Conservation (phyloP, 2,113 vertebrate species). For the Corythoichthys intestinalis region DNA sequence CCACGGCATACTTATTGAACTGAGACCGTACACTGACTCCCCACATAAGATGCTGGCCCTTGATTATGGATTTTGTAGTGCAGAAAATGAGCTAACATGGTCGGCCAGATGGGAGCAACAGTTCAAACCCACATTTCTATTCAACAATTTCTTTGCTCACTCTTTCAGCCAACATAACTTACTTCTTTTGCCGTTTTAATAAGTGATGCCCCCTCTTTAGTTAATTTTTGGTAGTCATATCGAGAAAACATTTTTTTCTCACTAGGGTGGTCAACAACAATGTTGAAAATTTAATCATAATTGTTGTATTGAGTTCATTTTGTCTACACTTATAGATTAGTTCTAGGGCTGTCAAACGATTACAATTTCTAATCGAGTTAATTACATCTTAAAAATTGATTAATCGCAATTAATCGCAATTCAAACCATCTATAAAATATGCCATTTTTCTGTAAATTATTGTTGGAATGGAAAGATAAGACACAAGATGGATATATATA, state of each 20-base stretch:
- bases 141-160: constrained; percentile 7
- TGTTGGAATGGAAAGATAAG: no score
- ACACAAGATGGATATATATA: no score
- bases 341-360: no score
- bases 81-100: constrained; percentile 3
- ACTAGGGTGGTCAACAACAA: neutral
- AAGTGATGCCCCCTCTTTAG: neutral
- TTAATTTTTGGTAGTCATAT: neutral
- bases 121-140: constrained; percentile 16
- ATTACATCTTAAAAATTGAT: no score
- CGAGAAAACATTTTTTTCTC: neutral
- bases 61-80: constrained; percentile 46
- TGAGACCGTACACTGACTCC: neutral
- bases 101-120: neutral
- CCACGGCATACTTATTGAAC: constrained; percentile 8
- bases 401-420: no score
- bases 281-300: no score
- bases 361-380: no score
- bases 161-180: neutral
- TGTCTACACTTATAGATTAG: no score
- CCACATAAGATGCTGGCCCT: constrained; percentile 3
- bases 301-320: no score
- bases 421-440: no score
- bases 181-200: neutral
- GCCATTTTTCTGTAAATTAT: no score